These are phyloP conservation scores for Sacculina carcini DNA, from an alignment of 2,888 invertebrate species.

Conservation along the genomic window DNA sequence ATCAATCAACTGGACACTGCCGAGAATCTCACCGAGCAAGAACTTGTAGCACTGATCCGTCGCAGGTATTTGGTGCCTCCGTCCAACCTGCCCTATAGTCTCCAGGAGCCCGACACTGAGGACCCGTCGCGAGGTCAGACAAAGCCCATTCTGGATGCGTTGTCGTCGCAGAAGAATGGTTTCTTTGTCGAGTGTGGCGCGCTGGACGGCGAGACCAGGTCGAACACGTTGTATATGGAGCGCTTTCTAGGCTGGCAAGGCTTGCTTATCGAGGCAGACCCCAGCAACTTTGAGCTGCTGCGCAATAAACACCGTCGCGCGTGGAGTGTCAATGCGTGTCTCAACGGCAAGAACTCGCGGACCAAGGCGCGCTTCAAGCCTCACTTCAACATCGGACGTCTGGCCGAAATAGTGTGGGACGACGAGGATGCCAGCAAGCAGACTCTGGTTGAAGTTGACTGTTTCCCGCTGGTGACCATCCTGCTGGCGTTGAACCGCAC, in stretches of 20 bases:
- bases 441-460: slow-evolving; percentile 23
- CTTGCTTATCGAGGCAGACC: slow-evolving; percentile 27
- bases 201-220: slow-evolving; percentile 27
- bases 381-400: slow-evolving; percentile 12
- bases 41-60: too few species aligned
- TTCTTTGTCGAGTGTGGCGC: slow-evolving; percentile 30
- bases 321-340: slow-evolving; percentile 24
- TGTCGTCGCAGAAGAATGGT: slow-evolving; percentile 20
- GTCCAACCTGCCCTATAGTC: slow-evolving; percentile 15
- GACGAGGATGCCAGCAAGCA: not conserved
- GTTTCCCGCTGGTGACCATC: slow-evolving; percentile 26
- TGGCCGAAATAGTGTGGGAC: not conserved
- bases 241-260: slow-evolving; percentile 24
- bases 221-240: slow-evolving; percentile 27
- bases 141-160: slow-evolving; percentile 15
- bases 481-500: slow-evolving; percentile 23
- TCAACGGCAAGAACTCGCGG: slow-evolving; percentile 15
- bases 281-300: slow-evolving; percentile 23
- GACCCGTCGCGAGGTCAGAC: slow-evolving; percentile 23
- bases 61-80: slow-evolving; percentile 10
- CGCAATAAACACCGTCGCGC: slow-evolving; percentile 23
- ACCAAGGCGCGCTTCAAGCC: slow-evolving; percentile 11
- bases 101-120: slow-evolving; percentile 16
- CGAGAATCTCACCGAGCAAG: too few species aligned
- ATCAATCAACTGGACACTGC: too few species aligned